A percentile compares a stretch with the other conserved stretches of the same genome.
Evolutionary conservation across 2,113 vertebrate genomes (phyloP).

Genomic region (Barbus barbus): DNA sequence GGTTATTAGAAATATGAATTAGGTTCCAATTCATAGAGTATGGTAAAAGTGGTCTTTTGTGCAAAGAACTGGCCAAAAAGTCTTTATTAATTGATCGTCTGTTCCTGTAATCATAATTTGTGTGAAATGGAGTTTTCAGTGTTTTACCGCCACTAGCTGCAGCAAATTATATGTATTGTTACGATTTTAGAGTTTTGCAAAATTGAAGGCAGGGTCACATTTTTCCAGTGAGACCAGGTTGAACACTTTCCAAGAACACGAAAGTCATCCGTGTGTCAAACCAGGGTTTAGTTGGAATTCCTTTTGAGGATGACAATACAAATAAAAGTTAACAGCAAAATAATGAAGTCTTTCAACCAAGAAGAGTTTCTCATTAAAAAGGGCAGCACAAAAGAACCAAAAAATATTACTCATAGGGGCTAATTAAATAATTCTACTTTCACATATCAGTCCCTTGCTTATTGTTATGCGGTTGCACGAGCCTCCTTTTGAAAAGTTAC

Average conservation of each 20-base stretch:
- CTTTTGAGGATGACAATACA: constrained; percentile 35
- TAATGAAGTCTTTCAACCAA: constrained; percentile 51
- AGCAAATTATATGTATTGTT: neutral
- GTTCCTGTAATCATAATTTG: neutral
- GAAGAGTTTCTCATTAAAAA: constrained; percentile 52
- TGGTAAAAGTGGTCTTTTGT: neutral
- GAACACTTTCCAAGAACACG: neutral
- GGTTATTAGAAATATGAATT: too few relatives aligned
- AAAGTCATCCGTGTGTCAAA: neutral
- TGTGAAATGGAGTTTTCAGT: neutral
- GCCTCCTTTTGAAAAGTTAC: constrained; percentile 73
- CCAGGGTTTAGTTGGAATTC: neutral
- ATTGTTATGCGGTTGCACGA: constrained; percentile 65
- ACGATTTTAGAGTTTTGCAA: neutral
- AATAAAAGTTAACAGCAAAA: constrained; percentile 51
- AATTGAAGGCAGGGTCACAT: neutral
- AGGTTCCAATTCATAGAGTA: neutral
- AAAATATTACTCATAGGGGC: constrained; percentile 67
- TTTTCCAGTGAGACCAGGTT: neutral
- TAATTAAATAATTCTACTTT: constrained; percentile 58
- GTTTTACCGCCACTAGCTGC: neutral
- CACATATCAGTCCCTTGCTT: constrained; percentile 66
- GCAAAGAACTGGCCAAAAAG: neutral
- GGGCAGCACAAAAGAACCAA: constrained; percentile 58
- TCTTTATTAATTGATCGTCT: neutral